phyloP scores from a whole-genome alignment of 1,140 invertebrate species.

The Camponotus vicinus region DNA sequence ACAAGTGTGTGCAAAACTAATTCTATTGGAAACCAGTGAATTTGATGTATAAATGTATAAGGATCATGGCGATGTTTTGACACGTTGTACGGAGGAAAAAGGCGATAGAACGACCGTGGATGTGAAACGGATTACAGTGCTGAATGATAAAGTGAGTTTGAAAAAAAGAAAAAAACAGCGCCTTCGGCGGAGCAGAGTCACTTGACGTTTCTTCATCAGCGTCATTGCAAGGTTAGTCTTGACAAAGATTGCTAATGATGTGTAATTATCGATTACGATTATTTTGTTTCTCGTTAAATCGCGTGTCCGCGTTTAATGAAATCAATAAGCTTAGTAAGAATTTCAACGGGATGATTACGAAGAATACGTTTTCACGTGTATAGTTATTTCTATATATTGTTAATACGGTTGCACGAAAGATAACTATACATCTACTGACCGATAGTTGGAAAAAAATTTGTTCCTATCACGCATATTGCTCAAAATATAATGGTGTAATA shows the following conservation, averaged over 20 bases:
- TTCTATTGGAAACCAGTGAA: constrained; percentile 68
- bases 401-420: constrained; percentile 8
- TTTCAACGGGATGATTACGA: background rate
- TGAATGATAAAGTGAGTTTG: constrained; percentile 49
- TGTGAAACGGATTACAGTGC: constrained; percentile 40
- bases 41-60: constrained; percentile 62
- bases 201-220: constrained; percentile 75
- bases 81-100: constrained; percentile 29
- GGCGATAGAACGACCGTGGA: constrained; percentile 16
- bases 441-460: constrained; percentile 38
- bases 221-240: constrained; percentile 80
- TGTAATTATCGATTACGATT: background rate
- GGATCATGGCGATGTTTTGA: constrained; percentile 34
- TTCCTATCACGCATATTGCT: constrained; percentile 51
- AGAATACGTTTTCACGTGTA: background rate
- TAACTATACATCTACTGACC: background rate
- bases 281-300: constrained; percentile 17
- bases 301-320: constrained; percentile 22
- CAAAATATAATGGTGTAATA: constrained; percentile 44
- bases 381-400: background rate
- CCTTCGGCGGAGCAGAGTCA: constrained; percentile 60
- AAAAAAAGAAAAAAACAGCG: constrained; percentile 46
- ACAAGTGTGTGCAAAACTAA: constrained; percentile 62
- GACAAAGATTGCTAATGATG: constrained; percentile 52
- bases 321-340: background rate